These are phyloP conservation scores for Delphinapterus leucas DNA, from an alignment of 2,113 vertebrate species.

Conservation along the genomic window DNA sequence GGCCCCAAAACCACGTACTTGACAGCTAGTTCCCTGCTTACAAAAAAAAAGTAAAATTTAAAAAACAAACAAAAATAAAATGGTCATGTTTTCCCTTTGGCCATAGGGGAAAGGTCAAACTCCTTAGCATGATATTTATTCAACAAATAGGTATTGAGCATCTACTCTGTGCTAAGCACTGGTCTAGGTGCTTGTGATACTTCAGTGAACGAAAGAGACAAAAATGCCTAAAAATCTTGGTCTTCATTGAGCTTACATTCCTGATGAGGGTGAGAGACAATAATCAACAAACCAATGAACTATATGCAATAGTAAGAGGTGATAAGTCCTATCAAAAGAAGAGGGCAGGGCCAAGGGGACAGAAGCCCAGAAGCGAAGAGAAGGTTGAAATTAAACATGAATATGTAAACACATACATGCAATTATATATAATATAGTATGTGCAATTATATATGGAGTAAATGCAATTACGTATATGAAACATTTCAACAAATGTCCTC, in stretches of 20 bases:
- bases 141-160: background rate
- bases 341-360: background rate
- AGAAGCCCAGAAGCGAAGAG: background rate
- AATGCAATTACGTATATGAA: background rate
- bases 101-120: background rate
- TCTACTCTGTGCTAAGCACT: background rate
- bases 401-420: too few relatives aligned
- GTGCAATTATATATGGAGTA: background rate
- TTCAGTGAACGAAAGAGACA: background rate
- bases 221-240: background rate
- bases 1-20: too few relatives aligned
- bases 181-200: background rate
- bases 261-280: background rate
- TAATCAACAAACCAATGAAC: background rate
- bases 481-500: background rate
- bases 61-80: background rate
- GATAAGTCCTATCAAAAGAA: background rate
- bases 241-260: background rate
- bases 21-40: background rate
- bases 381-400: background rate
- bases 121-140: background rate
- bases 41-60: background rate
- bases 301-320: background rate
- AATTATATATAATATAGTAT: background rate
- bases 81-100: background rate